Evolutionary conservation across 2,888 invertebrate species (phyloP).

Genomic region (Chrysina gloriosa): DNA sequence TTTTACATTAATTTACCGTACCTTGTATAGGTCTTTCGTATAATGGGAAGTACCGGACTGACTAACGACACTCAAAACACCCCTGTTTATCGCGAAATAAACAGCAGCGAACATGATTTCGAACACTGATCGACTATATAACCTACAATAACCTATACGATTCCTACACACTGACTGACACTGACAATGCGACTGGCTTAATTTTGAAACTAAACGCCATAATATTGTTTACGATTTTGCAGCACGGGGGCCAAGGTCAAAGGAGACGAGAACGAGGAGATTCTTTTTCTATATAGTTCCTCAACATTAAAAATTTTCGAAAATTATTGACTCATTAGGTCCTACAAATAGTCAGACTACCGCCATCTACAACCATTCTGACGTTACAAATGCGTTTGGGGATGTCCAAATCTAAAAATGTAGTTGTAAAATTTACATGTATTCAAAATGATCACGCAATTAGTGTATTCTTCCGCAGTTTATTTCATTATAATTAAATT

Average conservation of each 20-base stretch:
- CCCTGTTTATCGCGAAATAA: conserved; percentile 45
- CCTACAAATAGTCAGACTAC: too few relatives aligned
- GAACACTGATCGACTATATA: too few relatives aligned
- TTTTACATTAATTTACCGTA: conserved; percentile 27
- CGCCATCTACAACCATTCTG: too few relatives aligned
- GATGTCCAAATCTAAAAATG: too few relatives aligned
- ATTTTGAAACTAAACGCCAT: conserved; percentile 1
- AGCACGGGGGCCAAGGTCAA: conserved; percentile 18
- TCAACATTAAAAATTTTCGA: neutral
- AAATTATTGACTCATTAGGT: too few relatives aligned
- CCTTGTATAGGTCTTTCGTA: conserved; percentile 47
- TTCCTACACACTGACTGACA: too few relatives aligned
- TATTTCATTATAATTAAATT: too few relatives aligned
- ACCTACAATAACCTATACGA: conserved; percentile 31
- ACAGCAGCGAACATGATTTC: conserved; percentile 49
- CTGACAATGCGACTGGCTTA: conserved; percentile 5
- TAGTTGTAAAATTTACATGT: too few relatives aligned
- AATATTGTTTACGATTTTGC: conserved; percentile 4
- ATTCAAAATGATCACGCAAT: too few relatives aligned
- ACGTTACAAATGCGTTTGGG: too few relatives aligned
- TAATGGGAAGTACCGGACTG: conserved; percentile 43
- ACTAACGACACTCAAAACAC: conserved; percentile 46
- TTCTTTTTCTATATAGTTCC: conserved; percentile 12
- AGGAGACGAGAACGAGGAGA: conserved; percentile 3
- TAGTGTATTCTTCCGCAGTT: too few relatives aligned